Evolutionary conservation across 2,113 vertebrate genomes (phyloP), one percentile per base, ranked within the genome.

Genomic region (Choloepus hoffmanni): DNA sequence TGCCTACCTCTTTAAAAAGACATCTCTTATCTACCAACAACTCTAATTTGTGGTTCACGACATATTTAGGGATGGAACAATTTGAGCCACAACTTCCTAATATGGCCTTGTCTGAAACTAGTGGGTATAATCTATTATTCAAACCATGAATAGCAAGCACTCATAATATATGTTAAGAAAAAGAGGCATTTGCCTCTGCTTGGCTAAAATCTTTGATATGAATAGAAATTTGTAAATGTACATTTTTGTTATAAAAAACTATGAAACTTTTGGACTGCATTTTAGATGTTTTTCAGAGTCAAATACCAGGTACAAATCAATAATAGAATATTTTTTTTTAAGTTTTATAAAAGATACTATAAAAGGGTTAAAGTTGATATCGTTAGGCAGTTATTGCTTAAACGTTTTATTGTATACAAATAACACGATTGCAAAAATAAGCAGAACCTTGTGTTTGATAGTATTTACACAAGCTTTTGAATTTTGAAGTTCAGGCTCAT

Each of bases 391-490:
- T 24, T 43, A 4, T 15, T n/a, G 73, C 67, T 86, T 81, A 5
- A 19, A 43, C 23, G 12, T 55, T 15, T 28, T n/a, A 3, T 33
- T 86, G 90, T 28, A 26, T 4, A 48, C 65, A 30, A 74, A 70
- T 11, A 48, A 43, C 40, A 5, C 53, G 18, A n/a, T 1, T 5
- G 67, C 40, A 48, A 28, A 48, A 23, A 5, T 1, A 45, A 8
- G 40, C 0, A 1, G 13, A 28, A 8, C 14, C 33, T 58, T 45
- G 0, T 0, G 1, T 62, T 43, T 36, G 30, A 3, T 4, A 26
- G 10, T 3, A 13, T 19, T 26, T 4, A 0, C 0, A 2, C 0
- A 9, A 0, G 5, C 12, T 7, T 28, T 24, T 14, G 13, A 21
- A 23, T 23, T 48, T 28, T 7, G 23, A 3, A 3, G 3, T 36